Base-by-base conservation (phyloP, 2,797 vertebrate genomes). In the Pelodytes ibericus region DNA sequence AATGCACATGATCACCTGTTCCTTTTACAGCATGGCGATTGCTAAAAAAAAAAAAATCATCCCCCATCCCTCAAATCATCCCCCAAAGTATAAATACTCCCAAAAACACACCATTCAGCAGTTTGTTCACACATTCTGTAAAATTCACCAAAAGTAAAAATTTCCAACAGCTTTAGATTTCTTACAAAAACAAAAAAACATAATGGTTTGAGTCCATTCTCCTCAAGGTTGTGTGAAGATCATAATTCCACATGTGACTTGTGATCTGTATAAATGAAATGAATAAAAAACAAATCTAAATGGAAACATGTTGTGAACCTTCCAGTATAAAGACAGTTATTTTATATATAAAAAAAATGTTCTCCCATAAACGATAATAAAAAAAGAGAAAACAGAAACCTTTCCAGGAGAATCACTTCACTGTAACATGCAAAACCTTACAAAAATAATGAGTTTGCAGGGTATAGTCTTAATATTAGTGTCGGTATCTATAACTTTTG, bases 171-270 rank as follows among this genome's bases (percentile, higher is more conserved):
- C 53, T 41, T 72, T n/a, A 24, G n/a, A 15, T 60, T 33, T 71
- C 29, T 20, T 24, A 6, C 13, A 82, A 87, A 89, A 91, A 81
- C 90, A 90, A 92, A 91, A 87, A 81, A 86, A 86, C 89, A 87
- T 84, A 53, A 1, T 82, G 86, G 87, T 83, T 86, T 95, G 86
- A 94, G 91, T 91, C 84, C 79, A 44, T 84, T 79, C 77, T 86
- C 75, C 80, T 87, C 81, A 26, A 31, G 20, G 36, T 67, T 83
- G 27, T 83, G 27, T 74, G 65, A 79, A 84, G 81, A 91, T 92
- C 94, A 98, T 88, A 99, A 88, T 89, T 99, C 97, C 27, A 78
- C 87, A 76, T 92, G 96, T 73, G 79, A 76, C 75, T 83, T 83
- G 81, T 47, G 59, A 83, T 91, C 96, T 99, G 87, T 18, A 68